Evolutionary conservation across 2,113 vertebrate species (phyloP).

Genomic region (Leiothrix lutea): DNA sequence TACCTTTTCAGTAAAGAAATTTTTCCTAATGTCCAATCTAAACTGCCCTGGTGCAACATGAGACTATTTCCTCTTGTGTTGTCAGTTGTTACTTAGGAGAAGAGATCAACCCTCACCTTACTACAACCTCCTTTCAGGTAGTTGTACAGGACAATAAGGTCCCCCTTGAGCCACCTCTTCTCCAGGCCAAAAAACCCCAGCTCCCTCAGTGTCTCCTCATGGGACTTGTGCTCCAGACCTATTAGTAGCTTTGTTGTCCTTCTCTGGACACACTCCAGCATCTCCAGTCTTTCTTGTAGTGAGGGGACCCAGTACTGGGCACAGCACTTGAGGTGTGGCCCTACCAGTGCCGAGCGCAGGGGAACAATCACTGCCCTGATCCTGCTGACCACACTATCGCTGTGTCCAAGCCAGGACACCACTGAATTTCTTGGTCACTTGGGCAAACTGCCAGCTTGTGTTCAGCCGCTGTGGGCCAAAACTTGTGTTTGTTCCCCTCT

Average conservation of each 20-base stretch:
- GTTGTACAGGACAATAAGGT: not conserved
- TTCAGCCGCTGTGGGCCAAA: not conserved
- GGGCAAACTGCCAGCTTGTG: not conserved
- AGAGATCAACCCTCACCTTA: not conserved
- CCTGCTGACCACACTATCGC: not conserved
- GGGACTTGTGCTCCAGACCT: not conserved
- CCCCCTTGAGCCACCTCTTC: not conserved
- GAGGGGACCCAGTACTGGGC: not conserved
- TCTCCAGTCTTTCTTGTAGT: not conserved
- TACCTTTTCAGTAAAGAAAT: not conserved
- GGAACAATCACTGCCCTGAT: not conserved
- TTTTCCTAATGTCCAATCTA: not conserved
- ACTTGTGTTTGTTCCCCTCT: not conserved
- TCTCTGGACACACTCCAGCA: not conserved
- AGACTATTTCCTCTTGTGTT: not conserved
- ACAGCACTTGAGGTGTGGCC: rapidly evolving
- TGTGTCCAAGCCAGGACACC: not conserved
- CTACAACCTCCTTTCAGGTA: not conserved
- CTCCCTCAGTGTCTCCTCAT: not conserved
- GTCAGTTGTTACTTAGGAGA: not conserved
- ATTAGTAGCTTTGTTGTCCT: not conserved
- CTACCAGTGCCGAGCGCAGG: rapidly evolving
- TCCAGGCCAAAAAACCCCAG: not conserved
- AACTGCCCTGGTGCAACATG: rapidly evolving
- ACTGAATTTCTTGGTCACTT: not conserved